Evolutionary conservation across 2,113 vertebrate genomes (phyloP).

Genomic region (Struthio camelus): DNA sequence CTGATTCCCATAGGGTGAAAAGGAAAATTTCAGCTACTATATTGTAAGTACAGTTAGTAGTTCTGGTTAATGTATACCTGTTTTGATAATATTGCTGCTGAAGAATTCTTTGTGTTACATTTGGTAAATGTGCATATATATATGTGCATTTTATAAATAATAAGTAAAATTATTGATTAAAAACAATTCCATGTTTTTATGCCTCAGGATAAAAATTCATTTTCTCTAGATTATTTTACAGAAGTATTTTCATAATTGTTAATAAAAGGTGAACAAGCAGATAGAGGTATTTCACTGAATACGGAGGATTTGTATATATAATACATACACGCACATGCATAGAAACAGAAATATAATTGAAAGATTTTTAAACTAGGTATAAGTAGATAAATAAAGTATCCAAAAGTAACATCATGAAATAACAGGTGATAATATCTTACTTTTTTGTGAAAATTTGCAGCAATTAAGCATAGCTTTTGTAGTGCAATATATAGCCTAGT

Average conservation of each 20-base stretch:
- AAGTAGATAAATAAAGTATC: background rate
- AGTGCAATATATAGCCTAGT: background rate
- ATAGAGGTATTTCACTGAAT: background rate
- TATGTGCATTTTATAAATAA: background rate
- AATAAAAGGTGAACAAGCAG: background rate
- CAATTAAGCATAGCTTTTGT: background rate
- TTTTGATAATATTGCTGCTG: background rate
- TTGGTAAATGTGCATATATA: background rate
- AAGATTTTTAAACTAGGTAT: background rate
- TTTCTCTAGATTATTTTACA: background rate
- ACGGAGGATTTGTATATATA: background rate
- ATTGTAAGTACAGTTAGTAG: constrained; percentile 21
- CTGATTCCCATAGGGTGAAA: background rate
- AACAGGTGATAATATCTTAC: background rate
- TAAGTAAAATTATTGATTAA: background rate
- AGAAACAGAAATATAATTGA: background rate
- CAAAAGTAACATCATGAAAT: background rate
- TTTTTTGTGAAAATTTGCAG: background rate
- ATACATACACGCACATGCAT: background rate
- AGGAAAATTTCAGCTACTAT: background rate
- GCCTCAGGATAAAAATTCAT: background rate
- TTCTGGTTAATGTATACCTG: background rate
- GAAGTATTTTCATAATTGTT: background rate
- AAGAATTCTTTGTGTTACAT: background rate
- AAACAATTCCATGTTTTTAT: background rate